Percentiles rank a stretch among this genome's conserved stretches.
Evolutionary conservation across 2,888 invertebrate species (phyloP).

Genomic region (Pachycephus smyrnensis): DNA sequence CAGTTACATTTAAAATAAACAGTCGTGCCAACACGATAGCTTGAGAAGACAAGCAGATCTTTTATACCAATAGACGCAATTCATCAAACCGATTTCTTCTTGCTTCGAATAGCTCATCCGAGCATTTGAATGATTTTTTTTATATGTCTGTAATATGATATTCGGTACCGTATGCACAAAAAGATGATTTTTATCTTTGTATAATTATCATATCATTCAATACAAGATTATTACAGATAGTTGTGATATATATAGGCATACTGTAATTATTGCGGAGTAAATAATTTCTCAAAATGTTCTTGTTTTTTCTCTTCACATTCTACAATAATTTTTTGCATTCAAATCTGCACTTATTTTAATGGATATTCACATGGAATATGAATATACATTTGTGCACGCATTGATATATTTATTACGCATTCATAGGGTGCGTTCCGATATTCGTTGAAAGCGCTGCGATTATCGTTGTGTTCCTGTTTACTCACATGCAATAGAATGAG

Average conservation of each 20-base stretch:
- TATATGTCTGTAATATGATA: background rate
- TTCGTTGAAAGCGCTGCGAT: too few species aligned
- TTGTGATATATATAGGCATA: background rate
- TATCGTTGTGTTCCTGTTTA: too few species aligned
- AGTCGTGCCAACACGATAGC: background rate
- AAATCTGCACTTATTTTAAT: background rate
- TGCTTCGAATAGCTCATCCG: background rate
- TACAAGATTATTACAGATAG: background rate
- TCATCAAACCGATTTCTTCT: background rate
- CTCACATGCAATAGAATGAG: too few species aligned
- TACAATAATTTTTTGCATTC: background rate
- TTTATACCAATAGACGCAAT: too few species aligned
- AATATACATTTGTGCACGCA: too few species aligned
- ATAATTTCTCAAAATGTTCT: conserved; percentile 13
- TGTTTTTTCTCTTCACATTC: conserved; percentile 2
- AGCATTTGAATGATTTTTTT: background rate
- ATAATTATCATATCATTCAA: background rate
- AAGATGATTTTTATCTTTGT: background rate
- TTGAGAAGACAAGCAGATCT: background rate
- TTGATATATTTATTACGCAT: background rate
- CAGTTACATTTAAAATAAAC: background rate
- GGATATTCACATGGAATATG: too few species aligned
- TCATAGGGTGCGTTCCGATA: too few species aligned
- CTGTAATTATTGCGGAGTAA: background rate
- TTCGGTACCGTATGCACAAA: background rate